Base-by-base conservation (phyloP, 2,888 invertebrate species). In the Pediacus dermestoides region DNA sequence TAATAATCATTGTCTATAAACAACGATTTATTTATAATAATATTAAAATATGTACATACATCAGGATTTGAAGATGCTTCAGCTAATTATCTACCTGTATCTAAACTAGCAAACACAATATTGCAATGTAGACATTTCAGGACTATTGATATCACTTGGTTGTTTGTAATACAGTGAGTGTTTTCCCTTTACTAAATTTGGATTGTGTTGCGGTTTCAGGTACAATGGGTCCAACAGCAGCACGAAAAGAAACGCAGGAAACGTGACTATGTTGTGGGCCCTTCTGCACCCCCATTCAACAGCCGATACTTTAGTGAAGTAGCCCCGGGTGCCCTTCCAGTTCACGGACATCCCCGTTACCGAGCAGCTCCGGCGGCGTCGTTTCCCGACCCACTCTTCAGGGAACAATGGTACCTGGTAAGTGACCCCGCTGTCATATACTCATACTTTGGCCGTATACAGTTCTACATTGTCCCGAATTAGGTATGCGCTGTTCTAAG, bases 391-490 rank as follows among this genome's bases (percentile, higher is more conserved):
- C 93, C 93, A 8, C 77, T 93, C 55, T 96, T 86, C 77, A 85
- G 87, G 63, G 90, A 94, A 68, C 92, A 95, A 75, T 96, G 95
- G 96, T 97, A 97, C 67, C 74, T 96, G 86, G 95, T 95, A 73
- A 83, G 94, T 83, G 63, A n/a, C 13, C 3, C 3, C 14, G 28
- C 28, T 28, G 26, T 7, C 26, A 4, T n/a, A 23, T 10, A 23
- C 23, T 9, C n/a, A n/a, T 10, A 23, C 23, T 23, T 23, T n/a
- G n/a, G 23, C 23, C 10, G 23, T 23, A 9, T 23, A 23, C 10
- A 9, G 23, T 23, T 23, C 9, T n/a, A 8, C 8, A 8, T 18
- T 18, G 18, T 23, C 8, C 23, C 4, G 10, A 28, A 28, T 28
- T 3, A 7, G 14, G 13, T 25, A 6, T 25, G 7, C 10, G 28